Evolutionary conservation across 1,140 invertebrate genomes (phyloP), one percentile per base, ranked within the genome.

Genomic region (Babylonia areolata): DNA sequence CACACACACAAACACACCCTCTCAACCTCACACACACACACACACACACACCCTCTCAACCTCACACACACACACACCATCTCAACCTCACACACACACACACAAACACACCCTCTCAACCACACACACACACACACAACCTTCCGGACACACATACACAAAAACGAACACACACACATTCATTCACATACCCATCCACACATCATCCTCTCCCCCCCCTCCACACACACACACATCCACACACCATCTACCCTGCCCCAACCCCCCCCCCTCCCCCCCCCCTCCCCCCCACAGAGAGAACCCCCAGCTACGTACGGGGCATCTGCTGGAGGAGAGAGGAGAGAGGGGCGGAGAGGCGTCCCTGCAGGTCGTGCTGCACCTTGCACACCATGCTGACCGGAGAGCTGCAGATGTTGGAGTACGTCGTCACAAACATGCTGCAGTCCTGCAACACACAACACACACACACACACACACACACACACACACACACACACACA

Each of bases 371-470:
- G 40, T 33, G 33, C 80, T 81, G 58, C 6, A 64, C 58, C 40
- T 77, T 46, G 37, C 54, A 80, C 54, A 86, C 77, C n/a, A 37
- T 33, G 80, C 84, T 87, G 78, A 86, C 85, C 9, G 90, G 89
- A 17, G 90, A 87, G 31, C 89, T 87, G 78, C 91, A 51, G 42
- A 90, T 71, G 12, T 89, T 90, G 89, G 97, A 99, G 89, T 97
- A 98, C 58, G 98, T 97, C 83, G 97, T 96, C 9, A 99, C 97
- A 92, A 98, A 97, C 92, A 97, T 96, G 35, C 96, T 96, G 93
- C 97, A 98, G 87, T 97, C 96, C 96, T 95, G 88, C 40, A 93
- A 88, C 20, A 75, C 64, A 78, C 54, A 79, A 78, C 54, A 79
- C 35, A 85, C 31, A 64, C 77, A 33, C 69, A n/a, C 58, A 80